Evolutionary conservation across 2,797 vertebrate genomes (phyloP), one percentile per base, ranked within the genome.

Genomic region (Danio albolineatus): DNA sequence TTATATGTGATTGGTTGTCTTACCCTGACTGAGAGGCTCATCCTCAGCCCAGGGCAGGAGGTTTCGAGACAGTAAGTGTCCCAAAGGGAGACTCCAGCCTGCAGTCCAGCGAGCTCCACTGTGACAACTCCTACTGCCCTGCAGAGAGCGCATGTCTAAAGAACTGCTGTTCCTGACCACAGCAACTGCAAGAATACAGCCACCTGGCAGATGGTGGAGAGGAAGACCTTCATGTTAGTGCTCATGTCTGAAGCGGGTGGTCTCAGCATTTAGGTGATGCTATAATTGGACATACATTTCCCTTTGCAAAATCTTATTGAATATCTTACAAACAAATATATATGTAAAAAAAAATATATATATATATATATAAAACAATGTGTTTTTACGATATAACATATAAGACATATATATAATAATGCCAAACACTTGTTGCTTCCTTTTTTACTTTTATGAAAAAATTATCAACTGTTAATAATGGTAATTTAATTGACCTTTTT

Each of bases 81-180:
- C 95, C 7, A 98, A 86, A 0, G 95, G 96, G 13, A 98, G 92
- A 83, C 94, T 98, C 96, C 96, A 97, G 59, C 96, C 96, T 0
- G 96, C 92, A 0, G 96, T 97, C 95, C 96, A 97, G 7, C 94
- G 91, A 48, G 92, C 92, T 64, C 95, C 96, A 2, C 88, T 95
- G 90, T 98, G 96, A 84, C 96, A 98, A 87, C 95, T 97, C 79
- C 90, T 94, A 2, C 21, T 85, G 57, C 96, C 95, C 83, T 64
- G 89, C 19, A 98, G 90, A 39, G 90, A 93, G 53, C 83, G 91
- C 39, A 98, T 86, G 69, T 94, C 89, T 87, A 97, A 62, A 72
- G 83, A 78, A 67, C 88, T 89, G 83, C 86, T 88, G 88, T 93
- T 93, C 73, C 60, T 94, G 84, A 95, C 95, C 86, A 96, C 70